Conservation (phyloP, 2,797 vertebrate genomes). For the Rhinatrema bivittatum region DNA sequence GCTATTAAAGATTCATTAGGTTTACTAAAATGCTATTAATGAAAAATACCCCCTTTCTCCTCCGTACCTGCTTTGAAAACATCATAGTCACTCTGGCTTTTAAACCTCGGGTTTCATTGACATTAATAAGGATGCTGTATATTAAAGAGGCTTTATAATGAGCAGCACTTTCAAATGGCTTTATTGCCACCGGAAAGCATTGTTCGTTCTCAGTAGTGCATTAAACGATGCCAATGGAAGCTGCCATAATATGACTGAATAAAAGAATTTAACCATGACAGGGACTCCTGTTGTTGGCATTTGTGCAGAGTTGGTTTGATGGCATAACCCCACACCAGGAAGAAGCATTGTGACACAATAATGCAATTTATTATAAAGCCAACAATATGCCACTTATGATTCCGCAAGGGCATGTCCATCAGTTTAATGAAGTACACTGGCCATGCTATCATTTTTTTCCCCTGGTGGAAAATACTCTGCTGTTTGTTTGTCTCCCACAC, state of each 20-base stretch:
- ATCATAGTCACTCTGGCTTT: slow-evolving; percentile 55
- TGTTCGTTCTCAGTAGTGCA: slow-evolving; percentile 62
- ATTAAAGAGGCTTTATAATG: slow-evolving; percentile 63
- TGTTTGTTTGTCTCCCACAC: too few species aligned
- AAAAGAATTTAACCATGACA: too few species aligned
- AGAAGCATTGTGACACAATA: too few species aligned
- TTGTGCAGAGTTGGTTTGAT: too few species aligned
- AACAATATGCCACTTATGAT: too few species aligned
- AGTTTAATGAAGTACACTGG: too few species aligned
- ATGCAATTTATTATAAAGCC: too few species aligned
- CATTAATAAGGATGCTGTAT: slow-evolving; percentile 67
- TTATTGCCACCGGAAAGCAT: slow-evolving; percentile 49
- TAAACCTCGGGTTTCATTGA: slow-evolving; percentile 56
- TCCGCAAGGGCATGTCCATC: too few species aligned
- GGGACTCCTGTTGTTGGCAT: too few species aligned
- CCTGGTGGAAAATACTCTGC: too few species aligned
- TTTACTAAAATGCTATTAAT: slow-evolving; percentile 58
- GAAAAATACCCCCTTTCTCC: slow-evolving; percentile 54
- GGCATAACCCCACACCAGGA: too few species aligned
- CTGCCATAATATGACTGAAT: slow-evolving; percentile 47
- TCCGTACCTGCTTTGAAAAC: slow-evolving; percentile 56
- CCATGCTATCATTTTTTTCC: too few species aligned
- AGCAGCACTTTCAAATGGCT: slow-evolving; percentile 60
- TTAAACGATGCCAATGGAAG: slow-evolving; percentile 53
- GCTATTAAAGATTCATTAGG: slow-evolving; percentile 60